Conservation (phyloP, 2,113 vertebrate genomes). For the Coturnix japonica region DNA sequence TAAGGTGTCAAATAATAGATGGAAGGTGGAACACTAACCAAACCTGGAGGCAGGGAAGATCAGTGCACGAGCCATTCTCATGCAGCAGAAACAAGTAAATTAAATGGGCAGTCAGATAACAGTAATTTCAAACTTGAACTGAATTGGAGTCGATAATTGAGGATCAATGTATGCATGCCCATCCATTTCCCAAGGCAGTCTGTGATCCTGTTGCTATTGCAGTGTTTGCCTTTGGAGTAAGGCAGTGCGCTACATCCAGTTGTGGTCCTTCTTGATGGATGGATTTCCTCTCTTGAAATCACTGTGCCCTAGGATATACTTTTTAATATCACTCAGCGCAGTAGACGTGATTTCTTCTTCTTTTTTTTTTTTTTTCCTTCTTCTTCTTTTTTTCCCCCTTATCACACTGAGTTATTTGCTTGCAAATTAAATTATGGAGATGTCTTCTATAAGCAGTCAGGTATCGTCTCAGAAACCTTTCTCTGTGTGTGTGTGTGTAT, state of each 20-base stretch:
- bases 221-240: neutral
- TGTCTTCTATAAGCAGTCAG: neutral
- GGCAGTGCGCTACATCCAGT: neutral
- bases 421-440: neutral
- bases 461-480: neutral
- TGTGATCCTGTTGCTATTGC: neutral
- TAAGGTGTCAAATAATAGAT: neutral
- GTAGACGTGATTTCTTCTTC: neutral
- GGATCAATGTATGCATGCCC: neutral
- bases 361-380: neutral
- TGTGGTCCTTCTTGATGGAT: neutral
- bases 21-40: neutral
- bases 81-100: neutral
- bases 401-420: neutral
- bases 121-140: neutral
- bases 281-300: slow-evolving; percentile 27
- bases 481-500: neutral
- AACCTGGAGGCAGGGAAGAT: neutral
- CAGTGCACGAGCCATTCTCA: neutral
- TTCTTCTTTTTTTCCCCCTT: neutral
- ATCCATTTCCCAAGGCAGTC: neutral
- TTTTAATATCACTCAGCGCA: neutral
- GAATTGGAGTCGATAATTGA: neutral
- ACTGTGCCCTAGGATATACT: neutral
- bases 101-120: neutral